Conservation (phyloP, 2,888 invertebrate genomes). For the Agonopterix arenella region DNA sequence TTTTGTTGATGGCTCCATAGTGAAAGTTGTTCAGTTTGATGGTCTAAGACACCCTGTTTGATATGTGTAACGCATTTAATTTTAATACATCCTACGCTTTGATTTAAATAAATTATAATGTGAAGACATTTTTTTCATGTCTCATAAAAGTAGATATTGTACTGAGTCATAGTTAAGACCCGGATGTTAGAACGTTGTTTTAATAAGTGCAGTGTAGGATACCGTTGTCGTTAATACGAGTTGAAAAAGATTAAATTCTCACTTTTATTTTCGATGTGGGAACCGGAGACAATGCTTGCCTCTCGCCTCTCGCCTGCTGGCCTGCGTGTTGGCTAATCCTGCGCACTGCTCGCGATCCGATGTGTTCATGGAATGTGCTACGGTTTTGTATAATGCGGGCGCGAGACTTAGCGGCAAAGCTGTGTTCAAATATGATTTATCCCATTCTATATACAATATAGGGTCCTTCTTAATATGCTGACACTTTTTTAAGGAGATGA, state of each 20-base stretch:
- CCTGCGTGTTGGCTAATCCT: slow-evolving; percentile 25
- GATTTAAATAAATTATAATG: slow-evolving; percentile 27
- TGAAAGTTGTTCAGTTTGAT: too few relatives aligned
- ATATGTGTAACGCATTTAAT: too few relatives aligned
- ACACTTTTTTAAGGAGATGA: too few relatives aligned
- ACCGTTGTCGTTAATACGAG: slow-evolving; percentile 45
- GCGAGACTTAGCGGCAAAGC: neutral
- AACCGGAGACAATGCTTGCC: slow-evolving; percentile 35
- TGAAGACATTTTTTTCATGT: slow-evolving; percentile 22
- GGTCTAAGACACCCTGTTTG: too few relatives aligned
- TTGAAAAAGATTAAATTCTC: slow-evolving; percentile 54
- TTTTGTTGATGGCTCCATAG: too few relatives aligned
- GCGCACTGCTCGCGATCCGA: slow-evolving; percentile 12
- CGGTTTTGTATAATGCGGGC: too few relatives aligned
- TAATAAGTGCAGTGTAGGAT: slow-evolving; percentile 55
- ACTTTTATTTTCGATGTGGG: slow-evolving; percentile 66
- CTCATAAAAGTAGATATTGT: slow-evolving; percentile 5
- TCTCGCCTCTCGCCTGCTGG: slow-evolving; percentile 7
- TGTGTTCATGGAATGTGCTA: too few relatives aligned
- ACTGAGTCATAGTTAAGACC: slow-evolving; percentile 50
- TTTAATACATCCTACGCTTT: slow-evolving; percentile 16
- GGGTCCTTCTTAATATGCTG: too few relatives aligned
- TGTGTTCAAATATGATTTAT: too few relatives aligned
- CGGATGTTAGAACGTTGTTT: slow-evolving; percentile 51
- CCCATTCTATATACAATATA: too few relatives aligned